Percentiles rank a stretch among this genome's conserved stretches.
Evolutionary conservation across 2,797 vertebrate genomes (phyloP).

Genomic region (Siniperca undulata): DNA sequence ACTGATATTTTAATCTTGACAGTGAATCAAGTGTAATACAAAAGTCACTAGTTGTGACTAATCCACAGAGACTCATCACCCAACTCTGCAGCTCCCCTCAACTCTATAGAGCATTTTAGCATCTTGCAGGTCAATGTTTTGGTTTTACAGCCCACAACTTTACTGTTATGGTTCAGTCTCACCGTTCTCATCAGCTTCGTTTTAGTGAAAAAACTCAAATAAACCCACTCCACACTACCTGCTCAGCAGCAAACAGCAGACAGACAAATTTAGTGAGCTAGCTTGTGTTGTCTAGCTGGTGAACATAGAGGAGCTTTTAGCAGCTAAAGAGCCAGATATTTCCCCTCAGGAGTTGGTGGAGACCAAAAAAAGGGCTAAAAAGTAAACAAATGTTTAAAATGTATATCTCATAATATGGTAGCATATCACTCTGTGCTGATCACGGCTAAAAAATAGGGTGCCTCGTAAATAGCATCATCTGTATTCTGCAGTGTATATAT

Average conservation of each 20-base stretch:
- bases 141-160: too few relatives aligned
- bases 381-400: background rate
- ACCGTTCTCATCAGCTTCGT: too few relatives aligned
- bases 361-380: too few relatives aligned
- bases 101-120: background rate
- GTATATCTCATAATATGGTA: background rate
- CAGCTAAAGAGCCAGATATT: background rate
- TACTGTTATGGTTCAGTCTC: too few relatives aligned
- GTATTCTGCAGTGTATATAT: background rate
- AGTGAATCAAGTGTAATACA: background rate
- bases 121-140: too few relatives aligned
- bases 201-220: background rate
- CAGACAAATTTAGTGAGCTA: too few relatives aligned
- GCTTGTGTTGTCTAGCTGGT: too few relatives aligned
- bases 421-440: background rate
- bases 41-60: background rate
- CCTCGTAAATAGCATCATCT: background rate
- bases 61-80: background rate
- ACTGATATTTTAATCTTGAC: background rate
- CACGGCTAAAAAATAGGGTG: background rate
- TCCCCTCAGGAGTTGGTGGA: too few relatives aligned
- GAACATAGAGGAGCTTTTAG: background rate
- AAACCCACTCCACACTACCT: background rate
- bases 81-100: background rate
- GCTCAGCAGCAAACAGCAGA: background rate